Percentiles rank a stretch among this genome's conserved stretches.
phyloP scores from a whole-genome alignment of 2,113 vertebrate species.

The Leucopternis melanops region DNA sequence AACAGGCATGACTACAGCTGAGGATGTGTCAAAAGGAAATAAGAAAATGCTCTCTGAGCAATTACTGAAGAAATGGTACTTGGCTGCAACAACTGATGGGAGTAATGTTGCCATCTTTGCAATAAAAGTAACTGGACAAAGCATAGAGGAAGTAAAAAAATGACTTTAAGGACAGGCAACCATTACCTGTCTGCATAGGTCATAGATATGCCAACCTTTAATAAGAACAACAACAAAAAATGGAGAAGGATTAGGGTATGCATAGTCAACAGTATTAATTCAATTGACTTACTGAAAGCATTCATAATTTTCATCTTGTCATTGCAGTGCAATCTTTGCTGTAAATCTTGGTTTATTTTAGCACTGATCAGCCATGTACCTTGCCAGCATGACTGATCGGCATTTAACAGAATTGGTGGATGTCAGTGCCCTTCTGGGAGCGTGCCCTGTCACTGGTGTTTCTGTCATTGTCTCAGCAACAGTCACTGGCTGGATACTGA shows the following conservation, averaged over 20 bases:
- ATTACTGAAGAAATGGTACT: slow-evolving; percentile 8
- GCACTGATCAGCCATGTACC: not conserved
- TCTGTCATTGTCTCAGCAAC: not conserved
- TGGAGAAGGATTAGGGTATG: not conserved
- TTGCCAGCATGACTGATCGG: not conserved
- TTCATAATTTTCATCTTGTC: not conserved
- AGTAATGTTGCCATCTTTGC: not conserved
- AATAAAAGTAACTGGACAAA: slow-evolving; percentile 3
- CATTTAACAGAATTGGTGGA: not conserved
- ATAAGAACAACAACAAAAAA: not conserved
- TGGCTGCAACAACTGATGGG: not conserved
- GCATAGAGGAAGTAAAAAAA: not conserved
- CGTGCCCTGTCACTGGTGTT: not conserved
- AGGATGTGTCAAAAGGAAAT: slow-evolving; percentile 7
- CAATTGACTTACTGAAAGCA: not conserved
- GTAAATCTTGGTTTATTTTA: slow-evolving; percentile 37
- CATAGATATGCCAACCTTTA: not conserved
- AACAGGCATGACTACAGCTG: not conserved
- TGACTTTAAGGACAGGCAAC: not conserved
- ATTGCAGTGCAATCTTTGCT: not conserved
- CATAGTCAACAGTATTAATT: not conserved
- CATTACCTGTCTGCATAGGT: not conserved
- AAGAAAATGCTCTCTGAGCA: not conserved
- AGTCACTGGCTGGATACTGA: not conserved
- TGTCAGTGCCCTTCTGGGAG: not conserved